phyloP scores from a whole-genome alignment of 2,888 invertebrate species.

The Herminia tarsipennalis region DNA sequence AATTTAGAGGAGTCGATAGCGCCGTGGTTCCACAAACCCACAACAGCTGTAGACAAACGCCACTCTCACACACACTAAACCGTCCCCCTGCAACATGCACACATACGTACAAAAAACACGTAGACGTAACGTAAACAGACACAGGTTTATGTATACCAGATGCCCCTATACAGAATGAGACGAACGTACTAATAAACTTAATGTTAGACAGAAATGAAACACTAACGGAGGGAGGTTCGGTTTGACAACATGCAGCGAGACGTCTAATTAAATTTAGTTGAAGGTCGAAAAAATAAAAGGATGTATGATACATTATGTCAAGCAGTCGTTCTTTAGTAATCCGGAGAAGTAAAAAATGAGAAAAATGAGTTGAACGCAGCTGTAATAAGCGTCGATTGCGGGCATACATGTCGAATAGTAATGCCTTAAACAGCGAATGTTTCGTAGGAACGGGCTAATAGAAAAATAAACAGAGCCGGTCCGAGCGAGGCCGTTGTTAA shows the following conservation, averaged over 20 bases:
- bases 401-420: constrained; percentile 45
- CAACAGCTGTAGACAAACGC: constrained; percentile 82
- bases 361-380: constrained; percentile 40
- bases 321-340: constrained; percentile 28
- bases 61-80: constrained; percentile 70
- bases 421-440: constrained; percentile 65
- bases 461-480: constrained; percentile 76
- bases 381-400: constrained; percentile 35
- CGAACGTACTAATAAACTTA: constrained; percentile 57
- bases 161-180: constrained; percentile 80
- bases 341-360: constrained; percentile 22
- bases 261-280: constrained; percentile 80
- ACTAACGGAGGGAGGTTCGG: constrained; percentile 66
- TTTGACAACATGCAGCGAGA: constrained; percentile 77
- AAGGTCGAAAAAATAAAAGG: constrained; percentile 78
- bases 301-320: constrained; percentile 52
- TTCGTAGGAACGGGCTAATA: constrained; percentile 70
- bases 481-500: constrained; percentile 80
- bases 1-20: constrained; percentile 78
- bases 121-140: constrained; percentile 78
- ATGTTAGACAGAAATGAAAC: constrained; percentile 65
- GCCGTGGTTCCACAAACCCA: constrained; percentile 71
- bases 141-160: constrained; percentile 83
- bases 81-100: constrained; percentile 74
- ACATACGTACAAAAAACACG: constrained; percentile 51